Percentiles rank a stretch among this genome's conserved stretches.
Evolutionary conservation across 2,888 invertebrate species (phyloP).

Genomic region (Prionchulus punctatus): DNA sequence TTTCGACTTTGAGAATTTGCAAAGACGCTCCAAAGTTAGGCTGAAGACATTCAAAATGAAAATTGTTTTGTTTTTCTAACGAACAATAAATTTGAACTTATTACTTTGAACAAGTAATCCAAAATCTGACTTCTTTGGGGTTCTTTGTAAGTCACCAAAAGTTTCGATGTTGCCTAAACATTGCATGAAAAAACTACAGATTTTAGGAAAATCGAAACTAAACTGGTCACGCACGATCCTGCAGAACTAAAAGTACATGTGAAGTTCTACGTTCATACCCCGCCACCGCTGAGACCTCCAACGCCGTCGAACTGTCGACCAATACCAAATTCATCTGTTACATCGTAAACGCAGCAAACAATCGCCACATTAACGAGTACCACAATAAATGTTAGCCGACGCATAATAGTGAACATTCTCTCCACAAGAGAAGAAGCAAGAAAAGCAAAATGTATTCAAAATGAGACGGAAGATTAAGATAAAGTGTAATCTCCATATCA

Average conservation of each 20-base stretch:
- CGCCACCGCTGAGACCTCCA: constrained; percentile 27
- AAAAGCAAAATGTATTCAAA: too few relatives aligned
- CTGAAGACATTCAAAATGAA: constrained; percentile 16
- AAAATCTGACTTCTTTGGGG: constrained; percentile 30
- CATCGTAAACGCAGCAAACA: too few relatives aligned
- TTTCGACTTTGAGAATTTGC: constrained; percentile 35
- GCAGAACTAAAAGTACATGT: too few relatives aligned
- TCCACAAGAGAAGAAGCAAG: too few relatives aligned
- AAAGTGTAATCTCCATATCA: too few relatives aligned
- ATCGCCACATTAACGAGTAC: too few relatives aligned
- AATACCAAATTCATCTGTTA: constrained; percentile 12
- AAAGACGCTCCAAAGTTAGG: constrained; percentile 33
- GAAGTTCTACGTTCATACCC: constrained; percentile 25
- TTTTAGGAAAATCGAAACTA: too few relatives aligned
- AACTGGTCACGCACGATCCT: too few relatives aligned
- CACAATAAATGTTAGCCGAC: too few relatives aligned
- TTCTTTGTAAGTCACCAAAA: constrained; percentile 18
- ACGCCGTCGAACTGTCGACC: constrained; percentile 25
- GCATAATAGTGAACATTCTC: too few relatives aligned
- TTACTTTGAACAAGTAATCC: constrained; percentile 35
- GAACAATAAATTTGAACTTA: background rate
- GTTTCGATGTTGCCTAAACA: constrained; percentile 3
- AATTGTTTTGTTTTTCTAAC: background rate
- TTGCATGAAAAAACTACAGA: too few relatives aligned
- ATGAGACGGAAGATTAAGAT: too few relatives aligned